phyloP scores from a whole-genome alignment of 2,113 vertebrate species.

The Ovibos moschatus region DNA sequence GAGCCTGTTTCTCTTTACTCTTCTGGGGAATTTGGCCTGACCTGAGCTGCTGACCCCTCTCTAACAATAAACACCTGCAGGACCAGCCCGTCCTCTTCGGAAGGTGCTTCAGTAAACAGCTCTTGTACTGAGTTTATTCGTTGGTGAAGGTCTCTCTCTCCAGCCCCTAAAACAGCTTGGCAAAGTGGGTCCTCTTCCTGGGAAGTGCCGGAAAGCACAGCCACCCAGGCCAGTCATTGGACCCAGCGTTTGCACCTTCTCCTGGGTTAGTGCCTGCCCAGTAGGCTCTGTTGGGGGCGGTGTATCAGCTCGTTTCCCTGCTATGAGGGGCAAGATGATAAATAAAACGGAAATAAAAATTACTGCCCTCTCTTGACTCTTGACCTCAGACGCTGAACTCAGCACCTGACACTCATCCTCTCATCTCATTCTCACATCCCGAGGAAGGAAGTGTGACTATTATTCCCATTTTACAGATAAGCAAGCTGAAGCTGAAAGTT shows the following conservation, averaged over 20 bases:
- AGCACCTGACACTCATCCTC: rapidly evolving
- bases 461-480: background rate
- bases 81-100: background rate
- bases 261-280: background rate
- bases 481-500: background rate
- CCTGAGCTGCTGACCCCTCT: background rate
- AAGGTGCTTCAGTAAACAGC: background rate
- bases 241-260: background rate
- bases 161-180: background rate
- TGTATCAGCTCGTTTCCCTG: background rate
- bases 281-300: background rate
- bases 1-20: background rate
- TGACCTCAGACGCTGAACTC: background rate
- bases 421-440: background rate
- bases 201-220: background rate
- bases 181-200: background rate
- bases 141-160: background rate
- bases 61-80: background rate
- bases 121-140: background rate
- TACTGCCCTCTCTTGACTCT: background rate
- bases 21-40: background rate
- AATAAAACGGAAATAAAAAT: background rate
- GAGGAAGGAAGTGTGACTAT: background rate
- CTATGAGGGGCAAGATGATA: background rate
- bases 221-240: too few relatives aligned